Percentiles rank a stretch among this genome's conserved stretches.
Evolutionary conservation across 2,113 vertebrate species (phyloP).

Genomic region (Euleptes europaea): DNA sequence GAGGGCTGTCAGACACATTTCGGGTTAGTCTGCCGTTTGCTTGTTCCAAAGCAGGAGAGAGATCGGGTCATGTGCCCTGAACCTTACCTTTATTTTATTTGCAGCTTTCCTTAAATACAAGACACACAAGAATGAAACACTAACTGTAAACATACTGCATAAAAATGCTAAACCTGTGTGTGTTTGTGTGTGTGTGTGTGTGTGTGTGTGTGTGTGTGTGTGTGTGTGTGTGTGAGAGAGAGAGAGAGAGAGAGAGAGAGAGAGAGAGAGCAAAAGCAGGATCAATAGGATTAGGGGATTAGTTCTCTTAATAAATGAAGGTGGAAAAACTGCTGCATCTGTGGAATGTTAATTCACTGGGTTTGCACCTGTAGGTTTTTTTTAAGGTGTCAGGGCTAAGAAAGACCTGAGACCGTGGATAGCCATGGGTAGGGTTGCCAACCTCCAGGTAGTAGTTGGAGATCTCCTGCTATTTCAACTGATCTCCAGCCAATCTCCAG

Average conservation of each 20-base stretch:
- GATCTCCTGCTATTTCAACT: too few species aligned
- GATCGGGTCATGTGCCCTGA: background rate
- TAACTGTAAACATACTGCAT: background rate
- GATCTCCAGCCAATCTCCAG: too few species aligned
- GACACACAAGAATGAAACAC: background rate
- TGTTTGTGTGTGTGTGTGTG: background rate
- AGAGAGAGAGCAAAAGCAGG: background rate
- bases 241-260: background rate
- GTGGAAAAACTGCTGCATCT: background rate
- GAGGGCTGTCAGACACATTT: constrained; percentile 14
- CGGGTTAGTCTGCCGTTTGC: background rate
- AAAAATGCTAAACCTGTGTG: background rate
- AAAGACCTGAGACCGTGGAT: background rate
- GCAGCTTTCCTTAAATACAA: background rate
- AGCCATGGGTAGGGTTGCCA: background rate
- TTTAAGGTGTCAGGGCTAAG: background rate
- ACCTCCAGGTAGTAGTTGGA: too few species aligned
- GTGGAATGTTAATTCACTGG: background rate
- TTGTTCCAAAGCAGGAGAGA: background rate
- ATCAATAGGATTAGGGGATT: background rate
- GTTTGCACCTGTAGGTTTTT: background rate
- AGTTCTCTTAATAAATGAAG: background rate
- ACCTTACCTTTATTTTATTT: constrained; percentile 1
- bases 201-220: background rate
- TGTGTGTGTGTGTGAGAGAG: background rate